A percentile compares a stretch with the other conserved stretches of the same genome.
Conservation (phyloP, 2,113 vertebrate genomes). For the Corythaixoides concolor region DNA sequence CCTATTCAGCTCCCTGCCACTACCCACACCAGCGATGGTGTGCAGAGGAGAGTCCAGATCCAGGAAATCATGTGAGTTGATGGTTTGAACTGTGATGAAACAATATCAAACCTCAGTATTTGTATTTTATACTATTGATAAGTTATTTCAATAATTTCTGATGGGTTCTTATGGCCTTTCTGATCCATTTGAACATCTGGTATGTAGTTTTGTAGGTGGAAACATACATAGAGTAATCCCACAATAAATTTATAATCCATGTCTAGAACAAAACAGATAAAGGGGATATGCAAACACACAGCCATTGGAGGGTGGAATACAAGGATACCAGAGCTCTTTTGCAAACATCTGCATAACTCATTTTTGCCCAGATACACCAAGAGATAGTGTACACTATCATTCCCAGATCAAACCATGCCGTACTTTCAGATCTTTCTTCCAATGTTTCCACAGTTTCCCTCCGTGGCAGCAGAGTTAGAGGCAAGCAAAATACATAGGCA, state of each 20-base stretch:
- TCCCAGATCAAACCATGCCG: background rate
- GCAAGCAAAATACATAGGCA: background rate
- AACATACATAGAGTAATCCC: background rate
- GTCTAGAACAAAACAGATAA: background rate
- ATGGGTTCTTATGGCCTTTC: background rate
- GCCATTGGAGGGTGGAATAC: background rate
- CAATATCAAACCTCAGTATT: background rate
- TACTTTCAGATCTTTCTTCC: background rate
- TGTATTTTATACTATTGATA: background rate
- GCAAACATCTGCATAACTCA: background rate
- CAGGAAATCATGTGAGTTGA: background rate
- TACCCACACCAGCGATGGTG: background rate
- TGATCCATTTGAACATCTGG: background rate
- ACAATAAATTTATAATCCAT: background rate
- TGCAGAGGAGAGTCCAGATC: background rate
- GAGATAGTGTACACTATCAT: background rate
- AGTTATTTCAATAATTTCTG: background rate
- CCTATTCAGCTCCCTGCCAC: background rate
- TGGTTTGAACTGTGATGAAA: background rate
- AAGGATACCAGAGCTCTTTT: background rate
- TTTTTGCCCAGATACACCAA: background rate
- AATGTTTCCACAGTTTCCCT: background rate
- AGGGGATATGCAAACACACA: background rate
- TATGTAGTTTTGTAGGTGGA: background rate
- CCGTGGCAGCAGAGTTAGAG: background rate